Evolutionary conservation across 2,113 vertebrate genomes (phyloP).

Genomic region (Haliaeetus leucogaster): DNA sequence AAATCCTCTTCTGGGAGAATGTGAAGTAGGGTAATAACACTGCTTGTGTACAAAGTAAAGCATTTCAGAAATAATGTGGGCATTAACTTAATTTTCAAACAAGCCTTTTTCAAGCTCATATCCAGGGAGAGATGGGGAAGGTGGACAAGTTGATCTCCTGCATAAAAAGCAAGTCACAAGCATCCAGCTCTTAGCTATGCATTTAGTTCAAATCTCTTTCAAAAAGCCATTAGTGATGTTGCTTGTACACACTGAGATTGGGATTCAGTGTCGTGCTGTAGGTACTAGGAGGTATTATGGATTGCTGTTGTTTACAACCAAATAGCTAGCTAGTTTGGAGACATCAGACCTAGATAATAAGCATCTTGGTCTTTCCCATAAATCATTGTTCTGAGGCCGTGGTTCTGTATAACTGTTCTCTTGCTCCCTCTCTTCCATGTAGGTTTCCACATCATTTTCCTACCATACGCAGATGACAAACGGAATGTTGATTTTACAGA

Average conservation of each 20-base stretch:
- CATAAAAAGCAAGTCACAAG: neutral
- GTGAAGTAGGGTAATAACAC: neutral
- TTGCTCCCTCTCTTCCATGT: neutral
- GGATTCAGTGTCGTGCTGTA: neutral
- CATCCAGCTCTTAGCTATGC: neutral
- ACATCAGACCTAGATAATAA: neutral
- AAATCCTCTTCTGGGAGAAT: neutral
- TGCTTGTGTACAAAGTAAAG: neutral
- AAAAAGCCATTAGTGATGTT: neutral
- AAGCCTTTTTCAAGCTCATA: neutral
- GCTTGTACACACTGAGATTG: neutral
- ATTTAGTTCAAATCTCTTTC: neutral
- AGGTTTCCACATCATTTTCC: constrained; percentile 90
- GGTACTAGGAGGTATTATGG: neutral
- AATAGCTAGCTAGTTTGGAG: neutral
- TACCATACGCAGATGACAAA: constrained; percentile 90
- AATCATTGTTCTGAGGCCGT: neutral
- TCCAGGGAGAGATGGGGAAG: neutral
- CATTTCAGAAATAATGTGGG: neutral
- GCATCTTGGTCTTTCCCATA: neutral
- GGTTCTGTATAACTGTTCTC: neutral
- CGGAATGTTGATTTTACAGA: constrained; percentile 80
- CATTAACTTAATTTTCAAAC: neutral
- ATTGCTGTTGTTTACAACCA: neutral
- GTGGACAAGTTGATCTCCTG: neutral